Evolutionary conservation across 2,797 vertebrate genomes (phyloP).

Genomic region (Periophthalmus magnuspinnatus): DNA sequence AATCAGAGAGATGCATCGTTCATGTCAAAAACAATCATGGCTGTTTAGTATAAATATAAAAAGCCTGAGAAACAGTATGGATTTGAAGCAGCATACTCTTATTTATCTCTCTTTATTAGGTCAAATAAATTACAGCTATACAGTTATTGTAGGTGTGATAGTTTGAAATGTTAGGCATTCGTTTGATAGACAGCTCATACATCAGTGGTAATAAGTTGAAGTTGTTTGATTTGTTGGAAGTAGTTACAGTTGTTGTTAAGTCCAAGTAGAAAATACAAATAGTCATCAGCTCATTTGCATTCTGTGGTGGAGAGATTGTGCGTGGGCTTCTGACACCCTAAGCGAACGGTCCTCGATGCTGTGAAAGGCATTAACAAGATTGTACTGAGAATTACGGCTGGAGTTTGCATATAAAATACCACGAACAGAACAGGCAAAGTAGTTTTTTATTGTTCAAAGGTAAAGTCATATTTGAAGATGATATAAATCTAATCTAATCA

Average conservation of each 20-base stretch:
- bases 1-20: too few species aligned
- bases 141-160: not conserved
- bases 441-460: not conserved
- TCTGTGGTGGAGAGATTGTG: not conserved
- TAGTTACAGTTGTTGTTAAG: constrained; percentile 1
- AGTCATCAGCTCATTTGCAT: constrained; percentile 22
- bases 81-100: too few species aligned
- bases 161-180: too few species aligned
- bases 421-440: not conserved
- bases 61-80: too few species aligned
- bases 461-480: too few species aligned
- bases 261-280: not conserved
- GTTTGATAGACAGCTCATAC: too few species aligned
- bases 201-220: not conserved
- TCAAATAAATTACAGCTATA: too few species aligned
- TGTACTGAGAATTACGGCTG: not conserved
- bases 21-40: too few species aligned
- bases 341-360: not conserved
- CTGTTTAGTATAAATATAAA: too few species aligned
- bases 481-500: too few species aligned
- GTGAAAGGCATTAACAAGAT: not conserved
- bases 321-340: constrained; percentile 11
- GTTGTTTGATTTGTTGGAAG: not conserved
- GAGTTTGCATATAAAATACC: not conserved
- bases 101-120: too few species aligned